These are phyloP conservation scores for Babylonia areolata DNA, from an alignment of 1,140 invertebrate species.

Conservation along the genomic window DNA sequence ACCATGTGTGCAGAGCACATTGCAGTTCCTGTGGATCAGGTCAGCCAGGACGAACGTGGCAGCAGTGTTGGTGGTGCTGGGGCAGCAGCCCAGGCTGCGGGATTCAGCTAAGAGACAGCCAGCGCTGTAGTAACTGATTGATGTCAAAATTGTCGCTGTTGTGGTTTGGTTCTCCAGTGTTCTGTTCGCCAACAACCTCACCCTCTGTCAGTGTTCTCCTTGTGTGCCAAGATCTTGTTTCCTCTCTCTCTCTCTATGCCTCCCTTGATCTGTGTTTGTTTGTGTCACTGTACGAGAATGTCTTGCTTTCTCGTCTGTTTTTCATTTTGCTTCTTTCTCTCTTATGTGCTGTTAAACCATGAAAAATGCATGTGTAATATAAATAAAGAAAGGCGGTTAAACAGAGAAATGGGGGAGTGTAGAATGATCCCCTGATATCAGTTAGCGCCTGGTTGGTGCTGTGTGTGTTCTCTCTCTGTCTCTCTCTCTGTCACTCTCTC, in stretches of 20 bases:
- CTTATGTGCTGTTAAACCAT: no score
- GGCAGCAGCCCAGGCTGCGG: background rate
- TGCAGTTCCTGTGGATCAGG: background rate
- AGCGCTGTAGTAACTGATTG: background rate
- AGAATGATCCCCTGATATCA: no score
- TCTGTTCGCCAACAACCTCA: no score
- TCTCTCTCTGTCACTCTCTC: background rate
- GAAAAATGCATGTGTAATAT: no score
- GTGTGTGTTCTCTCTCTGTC: background rate
- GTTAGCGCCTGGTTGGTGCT: no score
- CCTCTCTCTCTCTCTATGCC: background rate
- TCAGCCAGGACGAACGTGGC: background rate
- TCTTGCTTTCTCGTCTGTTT: conserved; percentile 6
- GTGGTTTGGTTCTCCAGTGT: no score
- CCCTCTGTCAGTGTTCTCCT: background rate
- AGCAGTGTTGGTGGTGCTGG: background rate
- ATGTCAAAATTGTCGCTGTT: background rate
- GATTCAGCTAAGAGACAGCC: background rate
- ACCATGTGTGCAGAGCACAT: background rate
- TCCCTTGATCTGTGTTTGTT: background rate
- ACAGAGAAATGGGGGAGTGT: no score
- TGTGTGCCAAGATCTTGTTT: background rate
- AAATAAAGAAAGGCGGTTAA: no score
- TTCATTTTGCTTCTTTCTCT: background rate
- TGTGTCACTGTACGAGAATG: no score